Evolutionary conservation across 2,113 vertebrate species (phyloP).

Genomic region (Nestor notabilis): DNA sequence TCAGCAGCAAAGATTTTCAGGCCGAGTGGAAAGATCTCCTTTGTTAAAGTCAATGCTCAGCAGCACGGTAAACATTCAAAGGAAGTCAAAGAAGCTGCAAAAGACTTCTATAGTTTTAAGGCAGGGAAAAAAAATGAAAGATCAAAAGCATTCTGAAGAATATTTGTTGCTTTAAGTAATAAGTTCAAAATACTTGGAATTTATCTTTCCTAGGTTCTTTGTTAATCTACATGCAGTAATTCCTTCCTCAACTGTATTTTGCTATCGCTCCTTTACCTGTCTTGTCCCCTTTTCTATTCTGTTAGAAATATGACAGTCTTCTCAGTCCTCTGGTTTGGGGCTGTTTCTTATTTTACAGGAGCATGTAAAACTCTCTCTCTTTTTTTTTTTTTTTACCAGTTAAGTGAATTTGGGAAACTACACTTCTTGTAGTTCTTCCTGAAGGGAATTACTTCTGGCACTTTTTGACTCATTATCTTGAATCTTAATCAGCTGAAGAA

Average conservation of each 20-base stretch:
- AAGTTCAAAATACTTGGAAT: constrained; percentile 32
- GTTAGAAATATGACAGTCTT: neutral
- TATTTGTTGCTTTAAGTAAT: constrained; percentile 34
- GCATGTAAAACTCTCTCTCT: neutral
- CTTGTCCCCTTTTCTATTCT: neutral
- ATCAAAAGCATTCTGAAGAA: constrained; percentile 59
- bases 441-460: constrained; percentile 68
- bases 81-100: constrained; percentile 21
- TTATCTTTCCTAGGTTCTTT: constrained; percentile 17
- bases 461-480: constrained; percentile 74
- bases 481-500: constrained; percentile 74
- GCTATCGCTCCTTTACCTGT: neutral
- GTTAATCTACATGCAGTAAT: neutral
- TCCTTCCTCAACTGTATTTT: neutral
- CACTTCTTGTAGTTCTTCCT: constrained; percentile 3
- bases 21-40: constrained; percentile 25
- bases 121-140: neutral
- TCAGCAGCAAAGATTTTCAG: neutral
- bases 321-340: neutral
- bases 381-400: neutral
- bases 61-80: neutral
- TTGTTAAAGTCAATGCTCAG: constrained; percentile 44
- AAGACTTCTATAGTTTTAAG: constrained; percentile 39
- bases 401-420: neutral
- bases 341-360: neutral